Evolutionary conservation across 1,140 invertebrate species (phyloP).

Genomic region (Drosophila lowei): DNA sequence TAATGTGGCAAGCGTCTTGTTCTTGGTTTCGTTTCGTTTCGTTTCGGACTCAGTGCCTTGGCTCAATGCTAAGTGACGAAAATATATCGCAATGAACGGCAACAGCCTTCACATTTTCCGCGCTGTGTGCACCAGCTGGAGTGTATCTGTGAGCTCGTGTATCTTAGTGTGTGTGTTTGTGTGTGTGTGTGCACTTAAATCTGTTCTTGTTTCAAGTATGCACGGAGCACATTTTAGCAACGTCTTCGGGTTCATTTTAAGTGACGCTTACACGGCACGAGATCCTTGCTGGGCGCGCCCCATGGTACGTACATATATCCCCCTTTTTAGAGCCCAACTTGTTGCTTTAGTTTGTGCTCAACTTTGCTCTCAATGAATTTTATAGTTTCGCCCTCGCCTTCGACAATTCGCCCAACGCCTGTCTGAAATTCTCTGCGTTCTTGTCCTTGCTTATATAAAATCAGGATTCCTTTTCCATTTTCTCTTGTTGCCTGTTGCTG

Average conservation of each 20-base stretch:
- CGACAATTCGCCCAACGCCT: constrained; percentile 40
- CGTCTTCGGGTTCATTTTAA: constrained; percentile 65
- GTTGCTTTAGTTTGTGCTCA: constrained; percentile 68
- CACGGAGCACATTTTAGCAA: constrained; percentile 63
- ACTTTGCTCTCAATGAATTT: constrained; percentile 79
- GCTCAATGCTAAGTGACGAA: constrained; percentile 61
- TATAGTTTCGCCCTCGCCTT: constrained; percentile 67
- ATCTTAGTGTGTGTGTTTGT: neutral
- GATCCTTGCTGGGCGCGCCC: constrained; percentile 21
- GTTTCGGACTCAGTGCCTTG: constrained; percentile 25
- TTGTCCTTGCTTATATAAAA: constrained; percentile 49
- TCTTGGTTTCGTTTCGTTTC: no score
- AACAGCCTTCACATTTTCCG: constrained; percentile 38
- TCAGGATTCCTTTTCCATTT: constrained; percentile 18
- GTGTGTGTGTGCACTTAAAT: constrained; percentile 66
- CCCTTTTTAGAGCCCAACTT: constrained; percentile 52
- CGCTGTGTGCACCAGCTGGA: no score
- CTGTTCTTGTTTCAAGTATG: constrained; percentile 72
- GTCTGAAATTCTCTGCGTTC: constrained; percentile 2
- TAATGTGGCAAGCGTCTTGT: no score
- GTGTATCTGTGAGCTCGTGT: no score
- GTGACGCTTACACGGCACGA: constrained; percentile 75
- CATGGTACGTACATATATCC: no score
- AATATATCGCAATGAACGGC: constrained; percentile 61
- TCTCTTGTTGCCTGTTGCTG: constrained; percentile 39